Evolutionary conservation across 2,113 vertebrate species (phyloP).

Genomic region (Speoplatyrhinus poulsoni): DNA sequence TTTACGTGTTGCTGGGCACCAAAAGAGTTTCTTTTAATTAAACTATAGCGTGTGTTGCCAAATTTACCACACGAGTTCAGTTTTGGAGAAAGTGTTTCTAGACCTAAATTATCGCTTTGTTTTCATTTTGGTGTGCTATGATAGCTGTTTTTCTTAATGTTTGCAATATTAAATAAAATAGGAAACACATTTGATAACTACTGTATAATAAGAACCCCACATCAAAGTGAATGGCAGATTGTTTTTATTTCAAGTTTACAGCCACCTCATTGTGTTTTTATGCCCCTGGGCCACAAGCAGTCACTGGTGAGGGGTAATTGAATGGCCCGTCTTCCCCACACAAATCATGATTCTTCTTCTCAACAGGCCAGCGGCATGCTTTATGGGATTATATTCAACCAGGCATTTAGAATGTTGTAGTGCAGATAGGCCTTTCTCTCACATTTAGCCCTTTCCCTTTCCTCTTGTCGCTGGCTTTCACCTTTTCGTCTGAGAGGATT

Average conservation of each 20-base stretch:
- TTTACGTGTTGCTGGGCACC: conserved; percentile 47
- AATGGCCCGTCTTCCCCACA: conserved; percentile 46
- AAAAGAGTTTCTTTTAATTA: conserved; percentile 23
- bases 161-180: no score
- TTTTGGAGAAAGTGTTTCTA: no score
- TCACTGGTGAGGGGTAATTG: conserved; percentile 49
- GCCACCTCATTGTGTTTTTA: conserved; percentile 40
- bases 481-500: conserved; percentile 74
- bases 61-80: conserved; percentile 31
- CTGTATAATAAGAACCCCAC: no score
- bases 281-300: conserved; percentile 37
- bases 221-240: no score
- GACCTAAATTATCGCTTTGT: not conserved
- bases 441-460: conserved; percentile 40
- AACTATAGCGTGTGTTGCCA: conserved; percentile 20
- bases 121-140: not conserved
- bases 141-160: not conserved
- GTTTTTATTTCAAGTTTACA: not conserved
- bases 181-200: no score
- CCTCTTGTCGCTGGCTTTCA: conserved; percentile 69
- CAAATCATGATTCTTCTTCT: conserved; percentile 65
- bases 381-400: conserved; percentile 72
- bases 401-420: conserved; percentile 67
- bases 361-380: conserved; percentile 61
- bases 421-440: conserved; percentile 52